Base-by-base conservation (phyloP, 2,797 vertebrate species). In the Hipposideros larvatus region DNA sequence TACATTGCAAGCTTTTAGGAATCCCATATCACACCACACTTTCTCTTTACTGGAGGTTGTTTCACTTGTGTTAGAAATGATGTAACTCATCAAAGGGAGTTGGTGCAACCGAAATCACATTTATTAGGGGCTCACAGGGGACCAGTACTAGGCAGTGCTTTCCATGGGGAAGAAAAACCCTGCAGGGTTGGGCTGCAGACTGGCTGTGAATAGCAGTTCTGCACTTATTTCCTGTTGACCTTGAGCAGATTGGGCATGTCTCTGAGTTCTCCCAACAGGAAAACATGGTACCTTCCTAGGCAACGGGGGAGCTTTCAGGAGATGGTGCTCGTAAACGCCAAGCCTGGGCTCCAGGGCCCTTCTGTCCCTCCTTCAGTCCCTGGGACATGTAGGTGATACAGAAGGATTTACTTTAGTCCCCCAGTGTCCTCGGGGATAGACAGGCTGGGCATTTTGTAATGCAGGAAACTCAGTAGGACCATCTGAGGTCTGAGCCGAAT, bases 11-110 rank as follows among this genome's bases (percentile, higher is more conserved):
- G 59, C 65, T 94, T 97, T 96, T 91, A 93, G 79, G 90, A 91
- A 93, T 80, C 84, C 71, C 87, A 74, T 87, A 77, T 87, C 92
- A 91, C 53, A 92, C 7, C 43, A 21, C 63, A 24, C 22, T 77
- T 91, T 95, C 89, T 85, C 79, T 97, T 87, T 65, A 63, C 59
- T 70, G 70, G 57, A 79, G 46, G 89, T 87, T 51, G 88, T 96
- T 97, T 96, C 74, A 90, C 48, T 92, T 91, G 26, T 24, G 66
- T 80, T 91, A 83, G 83, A 95, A 96, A 91, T 80, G 83, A 91
- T 77, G 84, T 41, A 26, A 75, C 61, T 82, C 75, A 46, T 96
- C 87, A 96, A 87, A 95, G 55, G 28, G 71, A 73, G 77, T 34
- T 34, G 6, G 55, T 78, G 95, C 65, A 75, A 93, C 92, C 87